Evolutionary conservation across 2,888 invertebrate species (phyloP), one percentile per base, ranked within the genome.

Genomic region (Hydropsyche betteni): DNA sequence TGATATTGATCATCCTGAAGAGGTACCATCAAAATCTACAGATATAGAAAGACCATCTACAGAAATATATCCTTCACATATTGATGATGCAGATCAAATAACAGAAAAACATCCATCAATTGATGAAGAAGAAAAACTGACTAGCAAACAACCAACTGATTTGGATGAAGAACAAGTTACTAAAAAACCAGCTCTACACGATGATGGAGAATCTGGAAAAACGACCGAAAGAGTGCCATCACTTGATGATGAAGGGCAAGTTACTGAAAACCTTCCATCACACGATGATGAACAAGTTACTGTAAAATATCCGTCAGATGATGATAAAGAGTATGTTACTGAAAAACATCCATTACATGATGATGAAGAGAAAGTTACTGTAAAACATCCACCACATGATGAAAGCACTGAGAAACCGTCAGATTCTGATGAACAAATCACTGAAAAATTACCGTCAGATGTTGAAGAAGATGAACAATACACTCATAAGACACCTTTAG

Each of bases 251-350:
- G 70, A 50, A 53, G 79, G 76, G 53, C 51, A 74, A n/a, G 8
- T 74, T 14, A 75, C 75, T 72, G 33, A 75, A 76, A 75, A 80
- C 75, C 68, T 70, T 5, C 36, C 64, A 64, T 10, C 64, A 8
- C 33, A 64, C 4, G 69, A 69, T 69, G 78, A 72, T 58, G 78
- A 78, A 74, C 14, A 58, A 33, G 24, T 55, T 33, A 74, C 78
- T 69, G 80, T 79, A 77, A 64, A 71, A 52, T 16, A 70, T 72
- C 74, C 68, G 55, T 68, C 74, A 68, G 33, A 70, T 64, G 80
- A 68, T 69, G 81, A 82, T 78, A 81, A 83, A 72, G 81, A 82
- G 61, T 81, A 83, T 80, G 12, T 12, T 58, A 58, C 58, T 58
- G 58, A 58, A 16, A 58, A 58, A 58, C 58, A 10, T 58, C 58